Evolutionary conservation across 2,113 vertebrate genomes (phyloP), one percentile per base, ranked within the genome.

Genomic region (Peromyscus leucopus): DNA sequence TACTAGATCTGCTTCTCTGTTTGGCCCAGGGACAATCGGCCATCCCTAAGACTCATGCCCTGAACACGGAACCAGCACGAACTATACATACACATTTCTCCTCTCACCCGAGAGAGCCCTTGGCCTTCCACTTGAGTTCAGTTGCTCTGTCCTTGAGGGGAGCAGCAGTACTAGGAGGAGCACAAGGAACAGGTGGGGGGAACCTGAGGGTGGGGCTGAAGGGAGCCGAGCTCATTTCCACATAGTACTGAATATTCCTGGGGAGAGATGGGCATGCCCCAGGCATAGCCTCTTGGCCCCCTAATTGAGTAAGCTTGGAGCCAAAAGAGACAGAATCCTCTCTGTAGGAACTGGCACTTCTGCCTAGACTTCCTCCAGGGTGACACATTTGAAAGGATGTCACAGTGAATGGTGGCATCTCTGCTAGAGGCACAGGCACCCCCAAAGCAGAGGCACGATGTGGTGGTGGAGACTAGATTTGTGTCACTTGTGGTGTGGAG

Each of bases 351-450:
- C 69, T 63, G 19, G 86, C 33, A 13, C 36, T 78, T 79, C 89
- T 5, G 28, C 89, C 78, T 91, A 93, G 48, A 87, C 78, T 63
- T 95, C 92, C 55, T 94, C 79, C 86, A 94, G 92, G 93, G 87
- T 87, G 94, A 90, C 91, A 72, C 93, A 85, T 0, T 11, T 51
- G 3, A 82, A 83, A 75, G 57, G 88, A 93, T 94, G 92, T 98
- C 98, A 97, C 97, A 97, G 98, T 98, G 96, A 98, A 95, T 88
- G 75, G 91, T 39, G 76, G 90, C 88, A 84, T 57, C 97, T 97
- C 96, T 97, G 97, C 93, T 94, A 87, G 95, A 97, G 96, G 91
- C 93, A 95, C 89, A 91, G 92, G 42, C 51, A 87, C 79, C 94
- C 89, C 95, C 93, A 83, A 65, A 88, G 94, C 97, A 96, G 97